Base-by-base conservation (phyloP, 2,113 vertebrate species). In the Romanogobio albipinnatus region DNA sequence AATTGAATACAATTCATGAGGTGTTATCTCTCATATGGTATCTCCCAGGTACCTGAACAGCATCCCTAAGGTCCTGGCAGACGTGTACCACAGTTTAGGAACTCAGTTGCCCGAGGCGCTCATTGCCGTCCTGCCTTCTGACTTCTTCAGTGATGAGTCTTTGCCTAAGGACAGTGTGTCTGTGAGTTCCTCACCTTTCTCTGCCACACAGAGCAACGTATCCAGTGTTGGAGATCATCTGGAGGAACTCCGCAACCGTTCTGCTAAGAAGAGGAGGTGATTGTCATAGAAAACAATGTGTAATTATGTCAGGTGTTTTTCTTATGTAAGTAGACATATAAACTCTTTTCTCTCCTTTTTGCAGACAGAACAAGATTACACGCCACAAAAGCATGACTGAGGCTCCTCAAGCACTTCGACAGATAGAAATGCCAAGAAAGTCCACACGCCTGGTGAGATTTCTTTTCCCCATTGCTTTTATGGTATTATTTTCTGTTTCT, bases 91-190 rank as follows among this genome's bases (percentile, higher is more conserved):
- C 43, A 94, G 95, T 86, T 94, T 99, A 0, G 98, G 98, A 24
- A 96, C 94, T 4, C 94, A 94, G 92, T 93, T 98, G 81, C 98
- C 98, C 0, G 92, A 93, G 0, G 96, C 93, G 36, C 92, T 99
- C 86, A 89, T 94, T n/a, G 92, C 92, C 2, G 92, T 95, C 80
- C 95, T 99, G 83, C 98, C 98, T 26, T 76, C 94, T 24, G 97
- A 97, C 84, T 97, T 98, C 92, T 97, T 98, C 90, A 97, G 97
- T 19, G 98, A 99, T 66, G 97, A 99, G 39, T 99, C 97, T 0
- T 3, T 97, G 76, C 88, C 92, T 33, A 94, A 95, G 85, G 96
- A 96, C 80, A 96, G 94, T 66, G 89, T 92, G 77, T 97, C 95
- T 43, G 93, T 96, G 1, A 89, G 91, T 1, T 82, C 87, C 75